Conservation (phyloP, 1,140 invertebrate species). For the Holotrichia oblita region DNA sequence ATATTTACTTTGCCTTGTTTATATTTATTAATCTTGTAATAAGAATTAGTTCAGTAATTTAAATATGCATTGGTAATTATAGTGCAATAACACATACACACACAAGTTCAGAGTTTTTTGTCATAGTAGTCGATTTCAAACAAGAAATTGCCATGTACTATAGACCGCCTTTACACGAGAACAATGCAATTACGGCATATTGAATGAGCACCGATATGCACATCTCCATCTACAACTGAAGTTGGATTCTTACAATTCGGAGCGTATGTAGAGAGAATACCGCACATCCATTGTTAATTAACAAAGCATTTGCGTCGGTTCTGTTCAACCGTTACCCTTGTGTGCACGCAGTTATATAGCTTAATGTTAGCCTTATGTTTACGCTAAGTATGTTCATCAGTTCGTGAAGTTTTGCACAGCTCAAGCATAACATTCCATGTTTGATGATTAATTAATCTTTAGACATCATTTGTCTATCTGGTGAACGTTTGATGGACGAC, state of each 20-base stretch:
- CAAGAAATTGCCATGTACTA: no score
- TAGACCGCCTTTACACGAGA: no score
- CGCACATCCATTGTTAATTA: constrained; percentile 3
- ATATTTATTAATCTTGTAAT: no score
- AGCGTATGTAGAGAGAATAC: background rate
- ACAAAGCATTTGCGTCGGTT: background rate
- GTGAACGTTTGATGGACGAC: no score
- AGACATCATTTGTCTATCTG: background rate
- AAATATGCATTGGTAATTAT: no score
- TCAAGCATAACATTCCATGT: constrained; percentile 19
- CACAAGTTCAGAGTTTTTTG: no score
- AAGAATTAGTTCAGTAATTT: no score
- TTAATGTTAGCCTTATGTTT: background rate
- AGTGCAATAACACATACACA: no score
- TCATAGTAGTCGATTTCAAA: no score
- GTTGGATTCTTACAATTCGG: background rate
- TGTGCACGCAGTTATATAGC: background rate
- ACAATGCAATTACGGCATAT: no score
- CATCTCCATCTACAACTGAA: background rate
- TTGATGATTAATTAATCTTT: constrained; percentile 2
- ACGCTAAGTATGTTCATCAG: background rate
- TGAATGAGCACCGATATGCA: no score
- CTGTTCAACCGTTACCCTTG: background rate
- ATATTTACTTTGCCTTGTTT: no score
- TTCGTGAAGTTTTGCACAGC: background rate